Percentiles rank a stretch among this genome's conserved stretches.
Conservation (phyloP, 2,797 vertebrate species). For the Chaunax sp. region DNA sequence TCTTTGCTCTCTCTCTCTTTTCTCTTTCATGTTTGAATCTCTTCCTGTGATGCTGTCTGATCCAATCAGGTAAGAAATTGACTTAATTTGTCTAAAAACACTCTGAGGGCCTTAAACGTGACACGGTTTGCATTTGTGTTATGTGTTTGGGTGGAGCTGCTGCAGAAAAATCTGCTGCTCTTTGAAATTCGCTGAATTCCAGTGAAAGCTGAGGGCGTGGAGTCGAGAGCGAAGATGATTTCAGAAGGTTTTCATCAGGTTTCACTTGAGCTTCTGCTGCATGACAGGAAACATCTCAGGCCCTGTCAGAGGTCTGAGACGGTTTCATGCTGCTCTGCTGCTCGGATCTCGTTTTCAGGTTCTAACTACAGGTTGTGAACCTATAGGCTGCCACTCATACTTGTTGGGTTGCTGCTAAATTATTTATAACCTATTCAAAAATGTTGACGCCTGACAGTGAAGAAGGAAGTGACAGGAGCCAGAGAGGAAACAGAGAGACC, state of each 20-base stretch:
- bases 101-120: background rate
- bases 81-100: background rate
- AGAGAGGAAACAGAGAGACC: background rate
- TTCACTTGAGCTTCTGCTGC: background rate
- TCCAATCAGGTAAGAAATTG: constrained; percentile 59
- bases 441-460: background rate
- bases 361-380: constrained; percentile 16
- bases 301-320: background rate
- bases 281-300: no score
- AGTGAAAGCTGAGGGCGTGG: constrained; percentile 35
- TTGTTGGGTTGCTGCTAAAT: constrained; percentile 1
- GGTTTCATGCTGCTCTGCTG: background rate
- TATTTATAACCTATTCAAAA: constrained; percentile 21
- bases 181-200: constrained; percentile 31
- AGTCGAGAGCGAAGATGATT: background rate
- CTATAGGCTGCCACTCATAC: constrained; percentile 27
- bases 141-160: constrained; percentile 9
- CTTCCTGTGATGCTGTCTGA: background rate
- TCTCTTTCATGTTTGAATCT: constrained; percentile 58
- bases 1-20: constrained; percentile 21
- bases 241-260: background rate
- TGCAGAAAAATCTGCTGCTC: constrained; percentile 23
- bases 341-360: no score
- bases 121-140: fast-evolving
- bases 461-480: no score